Evolutionary conservation across 2,113 vertebrate genomes (phyloP).

Genomic region (Oncorhynchus masou): DNA sequence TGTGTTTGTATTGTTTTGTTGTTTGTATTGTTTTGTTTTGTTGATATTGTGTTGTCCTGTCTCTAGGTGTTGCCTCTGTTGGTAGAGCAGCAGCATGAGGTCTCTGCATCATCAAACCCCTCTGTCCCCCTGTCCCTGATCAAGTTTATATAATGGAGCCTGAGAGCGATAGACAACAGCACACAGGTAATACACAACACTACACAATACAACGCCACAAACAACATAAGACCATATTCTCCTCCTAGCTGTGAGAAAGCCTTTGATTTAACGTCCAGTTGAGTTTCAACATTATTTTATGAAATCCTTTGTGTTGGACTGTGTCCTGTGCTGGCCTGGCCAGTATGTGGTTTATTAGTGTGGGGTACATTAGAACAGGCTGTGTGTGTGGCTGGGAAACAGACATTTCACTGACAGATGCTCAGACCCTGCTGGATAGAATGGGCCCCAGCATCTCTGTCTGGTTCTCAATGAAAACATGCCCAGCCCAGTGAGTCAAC

Average conservation of each 20-base stretch:
- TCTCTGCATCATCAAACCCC: slow-evolving; percentile 68
- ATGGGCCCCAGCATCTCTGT: not conserved
- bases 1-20: not conserved
- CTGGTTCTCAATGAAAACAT: slow-evolving; percentile 1
- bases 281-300: not conserved
- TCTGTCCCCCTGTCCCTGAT: slow-evolving; percentile 75
- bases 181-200: slow-evolving; percentile 72
- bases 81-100: slow-evolving; percentile 81
- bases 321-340: not conserved
- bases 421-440: not conserved
- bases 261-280: not conserved
- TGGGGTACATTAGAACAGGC: slow-evolving; percentile 7
- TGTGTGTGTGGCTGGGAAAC: slow-evolving; percentile 5
- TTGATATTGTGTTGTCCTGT: not conserved
- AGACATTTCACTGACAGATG: not conserved
- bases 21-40: not conserved
- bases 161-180: slow-evolving; percentile 77
- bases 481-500: not conserved
- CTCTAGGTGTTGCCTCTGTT: slow-evolving; percentile 79
- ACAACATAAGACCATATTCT: not conserved
- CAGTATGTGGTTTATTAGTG: not conserved
- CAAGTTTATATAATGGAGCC: slow-evolving; percentile 79
- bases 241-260: not conserved
- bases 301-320: not conserved
- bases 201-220: not conserved